Conservation (phyloP, 2,797 vertebrate genomes). For the Lepus oiostolus region DNA sequence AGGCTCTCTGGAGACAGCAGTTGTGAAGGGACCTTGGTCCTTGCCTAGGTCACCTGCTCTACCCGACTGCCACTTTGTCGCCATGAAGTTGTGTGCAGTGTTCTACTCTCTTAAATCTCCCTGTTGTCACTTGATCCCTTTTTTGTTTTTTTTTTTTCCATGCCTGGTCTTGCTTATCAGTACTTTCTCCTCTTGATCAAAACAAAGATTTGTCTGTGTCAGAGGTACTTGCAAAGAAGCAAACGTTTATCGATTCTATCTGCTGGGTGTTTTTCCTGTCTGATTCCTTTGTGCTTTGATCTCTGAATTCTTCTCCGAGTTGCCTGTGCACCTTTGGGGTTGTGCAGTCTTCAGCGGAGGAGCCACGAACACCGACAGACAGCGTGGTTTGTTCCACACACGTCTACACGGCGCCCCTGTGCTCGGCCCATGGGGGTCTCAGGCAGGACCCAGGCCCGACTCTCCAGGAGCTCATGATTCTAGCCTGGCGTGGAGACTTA, state of each 20-base stretch:
- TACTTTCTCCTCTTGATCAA: slow-evolving; percentile 46
- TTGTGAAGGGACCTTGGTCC: slow-evolving; percentile 14
- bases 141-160: not conserved
- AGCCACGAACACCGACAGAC: not conserved
- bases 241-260: not conserved
- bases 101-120: slow-evolving; percentile 20
- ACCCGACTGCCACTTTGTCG: slow-evolving; percentile 5
- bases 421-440: slow-evolving; percentile 37
- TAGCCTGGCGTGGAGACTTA: slow-evolving; percentile 72
- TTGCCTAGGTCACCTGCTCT: not conserved
- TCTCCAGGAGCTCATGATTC: slow-evolving; percentile 54
- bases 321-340: slow-evolving; percentile 28
- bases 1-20: not conserved
- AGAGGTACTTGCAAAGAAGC: slow-evolving; percentile 62
- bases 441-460: slow-evolving; percentile 59
- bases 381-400: slow-evolving; percentile 67
- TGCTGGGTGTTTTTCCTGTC: slow-evolving; percentile 42
- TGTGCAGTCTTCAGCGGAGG: slow-evolving; percentile 45
- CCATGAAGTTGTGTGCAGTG: slow-evolving; percentile 46
- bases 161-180: not conserved
- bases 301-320: slow-evolving; percentile 46
- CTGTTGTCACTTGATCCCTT: not conserved
- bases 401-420: not conserved
- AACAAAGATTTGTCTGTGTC: slow-evolving; percentile 59
- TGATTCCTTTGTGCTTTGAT: slow-evolving; percentile 27